These are phyloP conservation scores for Phoxinus dragarum DNA, from an alignment of 2,797 vertebrate genomes.

Conservation along the genomic window DNA sequence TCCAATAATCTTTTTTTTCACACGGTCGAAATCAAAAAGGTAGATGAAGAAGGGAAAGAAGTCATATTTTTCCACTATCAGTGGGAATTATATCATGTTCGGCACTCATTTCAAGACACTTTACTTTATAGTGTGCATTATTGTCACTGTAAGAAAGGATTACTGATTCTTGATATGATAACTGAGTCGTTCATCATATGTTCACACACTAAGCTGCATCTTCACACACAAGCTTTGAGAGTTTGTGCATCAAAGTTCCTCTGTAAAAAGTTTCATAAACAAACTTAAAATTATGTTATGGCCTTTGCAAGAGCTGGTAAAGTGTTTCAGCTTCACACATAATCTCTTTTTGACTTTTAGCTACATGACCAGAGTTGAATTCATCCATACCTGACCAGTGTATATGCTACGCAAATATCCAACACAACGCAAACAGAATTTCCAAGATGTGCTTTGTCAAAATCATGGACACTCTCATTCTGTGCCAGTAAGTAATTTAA, in stretches of 20 bases:
- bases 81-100: not conserved
- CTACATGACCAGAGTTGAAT: not conserved
- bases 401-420: constrained; percentile 24
- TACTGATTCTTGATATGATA: not conserved
- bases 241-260: not conserved
- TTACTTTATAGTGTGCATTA: not conserved
- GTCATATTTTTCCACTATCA: not conserved
- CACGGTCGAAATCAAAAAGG: not conserved
- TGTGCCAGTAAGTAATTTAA: constrained; percentile 38
- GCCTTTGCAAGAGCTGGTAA: not conserved
- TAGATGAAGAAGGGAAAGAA: not conserved
- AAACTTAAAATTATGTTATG: not conserved
- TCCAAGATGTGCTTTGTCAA: constrained; percentile 31
- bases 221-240: not conserved
- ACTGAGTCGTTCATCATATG: not conserved
- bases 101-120: not conserved
- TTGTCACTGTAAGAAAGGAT: not conserved
- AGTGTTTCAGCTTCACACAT: constrained; percentile 17
- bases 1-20: not conserved
- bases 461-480: constrained; percentile 23
- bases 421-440: constrained; percentile 12
- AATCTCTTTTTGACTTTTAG: not conserved
- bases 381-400: not conserved
- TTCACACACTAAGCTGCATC: not conserved
- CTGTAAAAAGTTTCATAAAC: not conserved